These are phyloP conservation scores for Leistus spinibarbis DNA, from an alignment of 2,888 invertebrate genomes.

Conservation along the genomic window DNA sequence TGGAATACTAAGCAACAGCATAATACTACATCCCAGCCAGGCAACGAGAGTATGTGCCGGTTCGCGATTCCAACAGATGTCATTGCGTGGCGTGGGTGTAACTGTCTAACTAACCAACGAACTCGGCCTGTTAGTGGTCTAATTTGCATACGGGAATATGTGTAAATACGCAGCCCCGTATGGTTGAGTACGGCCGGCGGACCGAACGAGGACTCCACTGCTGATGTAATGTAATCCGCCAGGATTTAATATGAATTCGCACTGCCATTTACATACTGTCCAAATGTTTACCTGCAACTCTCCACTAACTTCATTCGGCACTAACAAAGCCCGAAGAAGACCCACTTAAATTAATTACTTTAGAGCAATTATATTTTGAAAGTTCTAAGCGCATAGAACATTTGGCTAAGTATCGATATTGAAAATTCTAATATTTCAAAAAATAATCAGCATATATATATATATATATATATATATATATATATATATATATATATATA, in stretches of 20 bases:
- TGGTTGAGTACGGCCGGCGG: not conserved
- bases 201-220: not conserved
- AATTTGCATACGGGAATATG: constrained; percentile 33
- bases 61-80: constrained; percentile 20
- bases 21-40: not conserved
- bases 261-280: not conserved
- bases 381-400: not conserved
- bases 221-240: constrained; percentile 27
- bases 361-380: not conserved
- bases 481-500: too few relatives aligned
- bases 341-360: not conserved
- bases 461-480: too few relatives aligned
- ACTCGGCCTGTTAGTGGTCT: constrained; percentile 31
- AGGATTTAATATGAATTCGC: constrained; percentile 27
- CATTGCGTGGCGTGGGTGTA: constrained; percentile 12
- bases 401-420: too few relatives aligned
- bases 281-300: not conserved
- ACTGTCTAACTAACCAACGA: constrained; percentile 33
- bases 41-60: not conserved
- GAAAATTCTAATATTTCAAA: too few relatives aligned
- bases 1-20: constrained; percentile 1
- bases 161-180: constrained; percentile 24
- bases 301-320: not conserved
- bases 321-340: not conserved
- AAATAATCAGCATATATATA: too few relatives aligned